Evolutionary conservation across 1,140 invertebrate genomes (phyloP), one percentile per base, ranked within the genome.

Genomic region (Achatina immaculata): DNA sequence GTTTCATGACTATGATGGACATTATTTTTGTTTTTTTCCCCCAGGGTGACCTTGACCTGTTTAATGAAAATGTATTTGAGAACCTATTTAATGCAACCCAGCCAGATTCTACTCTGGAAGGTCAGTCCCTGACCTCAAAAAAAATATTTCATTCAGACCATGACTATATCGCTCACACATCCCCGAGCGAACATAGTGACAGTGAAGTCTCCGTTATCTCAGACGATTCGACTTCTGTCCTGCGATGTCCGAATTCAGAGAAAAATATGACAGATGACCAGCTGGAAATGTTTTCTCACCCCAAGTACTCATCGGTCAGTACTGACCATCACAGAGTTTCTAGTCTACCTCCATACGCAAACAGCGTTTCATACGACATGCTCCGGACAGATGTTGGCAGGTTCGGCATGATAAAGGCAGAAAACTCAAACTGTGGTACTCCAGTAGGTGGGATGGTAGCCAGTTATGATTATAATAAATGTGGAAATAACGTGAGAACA

Each of bases 181-280:
- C 78, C 1, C 78, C 78, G 16, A 80, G 78, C 40, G 66, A 80
- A 24, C 78, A 72, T n/a, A 80, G 78, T 45, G 78, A 80, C 68
- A 80, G 78, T 40, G 78, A 68, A 19, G 40, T 72, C 36, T 80
- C 78, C 4, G 45, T 72, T 80, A 34, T 72, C n/a, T 80, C 78
- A 38, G 78, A 80, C 38, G 78, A 80, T 38, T 80, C 68, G 2
- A 31, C 0, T 43, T 78, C 62, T 43, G 14, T 43, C 21, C 31
- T 43, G 38, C 19, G n/a, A n/a, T 28, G 42, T 48, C 11, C 4
- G 9, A 80, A 55, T 40, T 72, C 58, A 55, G 66, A 51, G 31
- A 38, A 72, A 14, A 80, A 80, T 34, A 80, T 80, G 78, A 80
- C 78, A 51, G 78, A 80, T 80, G 78, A 80, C 58, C 78, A 80